A percentile compares a stretch with the other conserved stretches of the same genome.
Conservation (phyloP, 2,113 vertebrate species). For the Eolophus roseicapilla region DNA sequence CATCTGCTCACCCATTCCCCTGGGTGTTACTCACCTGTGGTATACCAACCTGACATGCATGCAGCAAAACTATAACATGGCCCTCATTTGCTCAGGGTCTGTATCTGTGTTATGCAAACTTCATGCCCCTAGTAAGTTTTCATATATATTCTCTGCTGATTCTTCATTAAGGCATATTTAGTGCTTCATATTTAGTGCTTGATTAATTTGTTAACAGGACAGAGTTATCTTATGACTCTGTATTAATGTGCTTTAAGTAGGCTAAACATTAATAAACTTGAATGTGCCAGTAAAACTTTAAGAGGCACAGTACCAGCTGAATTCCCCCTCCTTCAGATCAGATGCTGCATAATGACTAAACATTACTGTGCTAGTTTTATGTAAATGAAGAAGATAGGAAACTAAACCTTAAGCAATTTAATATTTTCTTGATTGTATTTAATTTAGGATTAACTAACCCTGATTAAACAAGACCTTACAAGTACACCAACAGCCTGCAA, state of each 20-base stretch:
- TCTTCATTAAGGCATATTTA: slow-evolving; percentile 27
- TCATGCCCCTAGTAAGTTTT: background rate
- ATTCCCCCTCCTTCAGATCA: slow-evolving; percentile 29
- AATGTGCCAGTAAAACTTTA: slow-evolving; percentile 34
- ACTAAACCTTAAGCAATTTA: slow-evolving; percentile 9
- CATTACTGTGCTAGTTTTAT: background rate
- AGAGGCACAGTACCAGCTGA: background rate
- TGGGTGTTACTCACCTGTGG: background rate
- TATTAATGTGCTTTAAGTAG: slow-evolving; percentile 15
- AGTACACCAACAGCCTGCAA: background rate
- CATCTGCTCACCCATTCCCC: background rate
- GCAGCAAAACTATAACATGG: background rate
- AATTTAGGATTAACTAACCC: slow-evolving; percentile 31
- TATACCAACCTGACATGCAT: background rate
- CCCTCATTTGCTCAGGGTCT: background rate
- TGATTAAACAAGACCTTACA: slow-evolving; percentile 35
- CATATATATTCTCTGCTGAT: background rate
- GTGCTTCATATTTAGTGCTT: slow-evolving; percentile 18
- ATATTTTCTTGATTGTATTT: slow-evolving; percentile 17
- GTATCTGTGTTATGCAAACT: background rate
- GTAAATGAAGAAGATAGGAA: background rate
- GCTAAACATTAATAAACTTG: slow-evolving; percentile 26
- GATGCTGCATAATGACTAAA: slow-evolving; percentile 36
- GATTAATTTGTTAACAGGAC: slow-evolving; percentile 30
- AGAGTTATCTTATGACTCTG: slow-evolving; percentile 2